Base-by-base conservation (phyloP, 2,113 vertebrate species). In the Rissa tridactyla region DNA sequence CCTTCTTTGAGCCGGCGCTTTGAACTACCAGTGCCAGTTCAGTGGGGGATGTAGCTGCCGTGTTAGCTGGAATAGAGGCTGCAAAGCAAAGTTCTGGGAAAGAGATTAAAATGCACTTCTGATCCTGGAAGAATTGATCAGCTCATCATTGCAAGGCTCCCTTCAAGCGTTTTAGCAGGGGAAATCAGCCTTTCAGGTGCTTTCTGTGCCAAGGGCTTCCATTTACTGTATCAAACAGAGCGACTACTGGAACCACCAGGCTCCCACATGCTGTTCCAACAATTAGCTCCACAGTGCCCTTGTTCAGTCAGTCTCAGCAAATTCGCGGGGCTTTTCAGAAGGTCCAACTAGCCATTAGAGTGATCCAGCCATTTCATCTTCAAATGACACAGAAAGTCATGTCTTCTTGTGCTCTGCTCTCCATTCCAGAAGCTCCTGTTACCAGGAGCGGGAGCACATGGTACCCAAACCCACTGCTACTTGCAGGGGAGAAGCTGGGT, bases 101-200 rank as follows among this genome's bases (percentile, higher is more conserved):
- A 95, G 91, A 88, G 95, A 91, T 93, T 94, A 96, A 95, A 94
- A 94, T 85, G 75, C 68, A 82, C 51, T 94, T 97, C 94, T 97
- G 93, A 91, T 96, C 94, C 79, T 73, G 80, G 89, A 97, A 93
- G 82, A 95, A 96, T 82, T 96, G 89, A 97, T 95, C 97, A 71
- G 82, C 75, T 97, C 93, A 77, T 96, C 47, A 0, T 93, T 88
- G 86, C 94, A 95, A 89, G 73, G 65, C 81, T 97, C 97, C 71
- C 94, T 97, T 97, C 90, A 86, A 94, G 86, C 32, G 21, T 91
- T 92, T 97, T 75, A 96, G 88, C 60, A 81, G 40, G 52, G 22
- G 44, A 95, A 97, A 73, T 40, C 91, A 90, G 94, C 92, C 92
- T 96, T 96, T 96, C 85, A 96, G 94, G 84, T 95, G 82, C 85